These are phyloP conservation scores for Odontocerum albicorne DNA, from an alignment of 2,888 invertebrate species.

Conservation along the genomic window DNA sequence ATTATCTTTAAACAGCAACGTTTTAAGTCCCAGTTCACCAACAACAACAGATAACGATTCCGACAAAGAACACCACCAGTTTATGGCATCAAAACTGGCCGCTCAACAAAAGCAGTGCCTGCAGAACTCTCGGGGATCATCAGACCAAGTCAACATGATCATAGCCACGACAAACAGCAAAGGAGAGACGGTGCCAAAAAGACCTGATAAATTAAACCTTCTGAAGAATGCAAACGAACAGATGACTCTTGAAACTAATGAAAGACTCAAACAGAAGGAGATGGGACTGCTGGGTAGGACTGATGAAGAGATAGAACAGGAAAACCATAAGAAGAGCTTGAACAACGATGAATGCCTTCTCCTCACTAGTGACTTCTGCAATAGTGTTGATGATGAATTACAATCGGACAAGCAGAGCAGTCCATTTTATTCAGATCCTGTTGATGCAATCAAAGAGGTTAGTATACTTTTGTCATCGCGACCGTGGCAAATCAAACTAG, in stretches of 20 bases:
- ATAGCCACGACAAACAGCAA: slow-evolving; percentile 57
- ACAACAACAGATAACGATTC: slow-evolving; percentile 42
- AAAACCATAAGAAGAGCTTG: slow-evolving; percentile 51
- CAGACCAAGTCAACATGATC: slow-evolving; percentile 39
- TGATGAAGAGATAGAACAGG: slow-evolving; percentile 55
- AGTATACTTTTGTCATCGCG: slow-evolving; percentile 8
- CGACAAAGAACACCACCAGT: slow-evolving; percentile 44
- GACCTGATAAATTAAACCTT: slow-evolving; percentile 56
- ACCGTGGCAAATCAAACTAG: too few species aligned
- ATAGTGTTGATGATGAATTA: slow-evolving; percentile 42
- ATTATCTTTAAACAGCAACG: slow-evolving; percentile 58
- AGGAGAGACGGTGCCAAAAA: slow-evolving; percentile 52
- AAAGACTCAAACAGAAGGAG: slow-evolving; percentile 30
- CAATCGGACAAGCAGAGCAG: slow-evolving; percentile 72
- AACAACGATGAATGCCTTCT: slow-evolving; percentile 38
- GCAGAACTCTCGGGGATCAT: slow-evolving; percentile 30
- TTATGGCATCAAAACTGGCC: slow-evolving; percentile 42
- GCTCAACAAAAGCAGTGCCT: slow-evolving; percentile 44
- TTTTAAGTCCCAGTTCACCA: slow-evolving; percentile 45
- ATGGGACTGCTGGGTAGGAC: slow-evolving; percentile 13
- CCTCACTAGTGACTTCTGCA: slow-evolving; percentile 33
- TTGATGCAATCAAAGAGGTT: slow-evolving; percentile 74
- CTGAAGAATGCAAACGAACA: slow-evolving; percentile 55
- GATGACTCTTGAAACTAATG: slow-evolving; percentile 41
- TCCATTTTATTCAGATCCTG: slow-evolving; percentile 89